Conservation (phyloP, 2,113 vertebrate species). For the Neodon shergylaensis region DNA sequence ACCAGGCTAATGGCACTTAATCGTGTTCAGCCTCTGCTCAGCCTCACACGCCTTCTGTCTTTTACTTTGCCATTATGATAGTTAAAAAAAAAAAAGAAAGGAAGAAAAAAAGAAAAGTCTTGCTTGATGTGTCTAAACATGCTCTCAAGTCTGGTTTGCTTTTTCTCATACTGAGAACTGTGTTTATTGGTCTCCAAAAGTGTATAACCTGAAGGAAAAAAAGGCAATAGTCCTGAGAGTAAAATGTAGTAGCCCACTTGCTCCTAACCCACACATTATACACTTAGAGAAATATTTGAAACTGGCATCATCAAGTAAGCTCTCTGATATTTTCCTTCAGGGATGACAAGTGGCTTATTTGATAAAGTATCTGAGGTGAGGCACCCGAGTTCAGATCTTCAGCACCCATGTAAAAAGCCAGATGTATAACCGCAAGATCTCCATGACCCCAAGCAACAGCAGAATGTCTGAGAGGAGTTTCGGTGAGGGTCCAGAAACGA, state of each 20-base stretch:
- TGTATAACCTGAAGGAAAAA: conserved; percentile 11
- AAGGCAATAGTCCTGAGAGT: not conserved
- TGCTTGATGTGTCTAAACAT: not conserved
- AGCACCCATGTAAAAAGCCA: not conserved
- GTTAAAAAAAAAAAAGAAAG: not conserved
- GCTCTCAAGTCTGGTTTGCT: not conserved
- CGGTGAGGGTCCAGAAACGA: not conserved
- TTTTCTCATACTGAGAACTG: conserved; percentile 26
- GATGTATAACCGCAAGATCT: not conserved
- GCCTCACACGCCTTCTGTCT: conserved; percentile 8
- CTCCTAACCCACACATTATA: conserved; percentile 21
- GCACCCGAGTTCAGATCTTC: not conserved
- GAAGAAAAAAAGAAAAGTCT: not conserved
- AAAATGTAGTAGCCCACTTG: not conserved
- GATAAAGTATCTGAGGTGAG: not conserved
- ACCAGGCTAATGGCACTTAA: conserved; percentile 23
- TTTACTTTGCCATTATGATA: conserved; percentile 39
- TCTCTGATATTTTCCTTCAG: not conserved
- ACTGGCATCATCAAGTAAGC: not conserved
- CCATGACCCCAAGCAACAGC: not conserved
- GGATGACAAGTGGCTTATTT: not conserved
- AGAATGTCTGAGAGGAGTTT: not conserved
- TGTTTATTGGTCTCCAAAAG: conserved; percentile 36
- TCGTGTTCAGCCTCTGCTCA: conserved; percentile 21
- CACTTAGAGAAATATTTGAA: conserved; percentile 44